Evolutionary conservation across 2,113 vertebrate species (phyloP).

Genomic region (Leptosomus discolor): DNA sequence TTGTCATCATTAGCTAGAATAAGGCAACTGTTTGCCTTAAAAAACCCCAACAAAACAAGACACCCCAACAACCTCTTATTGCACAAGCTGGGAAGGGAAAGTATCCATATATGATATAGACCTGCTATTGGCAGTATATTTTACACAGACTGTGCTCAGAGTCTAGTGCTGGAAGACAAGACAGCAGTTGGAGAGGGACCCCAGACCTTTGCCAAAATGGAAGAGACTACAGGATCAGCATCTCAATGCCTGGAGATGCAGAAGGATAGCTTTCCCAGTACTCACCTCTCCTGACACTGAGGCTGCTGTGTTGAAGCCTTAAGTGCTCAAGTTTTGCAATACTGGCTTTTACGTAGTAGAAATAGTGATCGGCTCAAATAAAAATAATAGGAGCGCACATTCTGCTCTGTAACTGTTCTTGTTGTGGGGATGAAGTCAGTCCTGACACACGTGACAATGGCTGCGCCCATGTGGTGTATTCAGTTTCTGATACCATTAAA

Average conservation of each 20-base stretch:
- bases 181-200: background rate
- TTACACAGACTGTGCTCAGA: background rate
- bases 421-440: background rate
- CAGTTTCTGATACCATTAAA: background rate
- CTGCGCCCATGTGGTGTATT: fast-evolving
- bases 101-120: too few relatives aligned
- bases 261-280: background rate
- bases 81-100: background rate
- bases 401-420: background rate
- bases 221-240: background rate
- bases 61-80: background rate
- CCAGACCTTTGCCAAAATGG: background rate
- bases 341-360: background rate
- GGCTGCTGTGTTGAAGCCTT: background rate
- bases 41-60: background rate
- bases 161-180: background rate
- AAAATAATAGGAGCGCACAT: background rate
- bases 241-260: fast-evolving
- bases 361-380: background rate
- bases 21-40: background rate
- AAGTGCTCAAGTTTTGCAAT: background rate
- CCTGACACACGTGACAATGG: background rate
- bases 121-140: background rate
- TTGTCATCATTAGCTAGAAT: background rate
- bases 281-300: background rate